phyloP scores from a whole-genome alignment of 1,140 invertebrate genomes.

The Orius insidiosus region DNA sequence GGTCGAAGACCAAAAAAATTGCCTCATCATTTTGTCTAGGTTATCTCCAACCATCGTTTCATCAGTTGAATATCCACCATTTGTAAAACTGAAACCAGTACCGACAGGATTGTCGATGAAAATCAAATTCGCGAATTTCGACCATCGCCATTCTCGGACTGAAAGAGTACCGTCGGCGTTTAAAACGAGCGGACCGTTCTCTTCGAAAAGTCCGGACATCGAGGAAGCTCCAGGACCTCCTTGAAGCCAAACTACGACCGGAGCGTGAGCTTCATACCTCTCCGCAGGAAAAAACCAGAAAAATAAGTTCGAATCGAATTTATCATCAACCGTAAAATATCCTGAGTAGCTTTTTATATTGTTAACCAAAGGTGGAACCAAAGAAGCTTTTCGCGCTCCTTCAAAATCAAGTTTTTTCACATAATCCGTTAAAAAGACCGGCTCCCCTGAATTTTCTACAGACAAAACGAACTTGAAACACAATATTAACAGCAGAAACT shows the following conservation, averaged over 20 bases:
- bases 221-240: constrained; percentile 66
- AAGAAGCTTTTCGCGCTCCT: constrained; percentile 9
- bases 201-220: constrained; percentile 60
- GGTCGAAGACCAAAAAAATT: constrained; percentile 46
- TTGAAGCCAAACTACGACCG: constrained; percentile 67
- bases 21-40: constrained; percentile 41
- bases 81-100: constrained; percentile 59
- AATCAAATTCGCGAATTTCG: constrained; percentile 49
- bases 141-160: constrained; percentile 54
- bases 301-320: constrained; percentile 48
- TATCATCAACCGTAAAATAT: constrained; percentile 49
- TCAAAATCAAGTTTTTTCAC: constrained; percentile 14
- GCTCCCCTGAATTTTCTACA: constrained; percentile 5
- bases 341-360: constrained; percentile 33
- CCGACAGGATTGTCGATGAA: constrained; percentile 82
- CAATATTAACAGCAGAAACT: not conserved
- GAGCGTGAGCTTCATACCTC: constrained; percentile 20
- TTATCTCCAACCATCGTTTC: constrained; percentile 47
- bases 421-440: constrained; percentile 17
- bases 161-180: constrained; percentile 32
- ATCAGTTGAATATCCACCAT: constrained; percentile 46
- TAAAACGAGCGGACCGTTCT: constrained; percentile 32
- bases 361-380: constrained; percentile 9
- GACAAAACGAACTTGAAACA: no score
- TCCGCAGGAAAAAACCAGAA: constrained; percentile 61